A percentile compares a stretch with the other conserved stretches of the same genome.
Conservation (phyloP, 2,888 invertebrate genomes). For the Dicycla oo region DNA sequence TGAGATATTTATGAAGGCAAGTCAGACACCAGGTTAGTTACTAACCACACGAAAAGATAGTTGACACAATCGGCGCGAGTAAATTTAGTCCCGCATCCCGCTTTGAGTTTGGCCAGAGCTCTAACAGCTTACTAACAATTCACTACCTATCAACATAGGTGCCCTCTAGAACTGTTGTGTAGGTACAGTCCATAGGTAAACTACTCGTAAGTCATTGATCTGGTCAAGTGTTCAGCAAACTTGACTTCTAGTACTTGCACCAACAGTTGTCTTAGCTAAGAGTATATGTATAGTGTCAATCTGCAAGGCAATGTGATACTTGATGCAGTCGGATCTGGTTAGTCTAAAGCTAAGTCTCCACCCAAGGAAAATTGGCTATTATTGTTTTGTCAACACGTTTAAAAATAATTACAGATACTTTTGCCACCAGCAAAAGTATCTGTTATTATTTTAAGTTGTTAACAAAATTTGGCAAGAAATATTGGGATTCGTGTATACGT, state of each 20-base stretch:
- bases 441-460: not conserved
- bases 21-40: too few relatives aligned
- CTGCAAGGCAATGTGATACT: not conserved
- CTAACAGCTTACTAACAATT: slow-evolving; percentile 4
- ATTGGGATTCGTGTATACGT: not conserved
- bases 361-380: not conserved
- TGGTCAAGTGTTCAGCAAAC: slow-evolving; percentile 19
- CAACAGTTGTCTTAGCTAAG: slow-evolving; percentile 2
- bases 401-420: too few relatives aligned
- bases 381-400: not conserved
- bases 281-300: not conserved
- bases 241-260: not conserved
- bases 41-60: not conserved
- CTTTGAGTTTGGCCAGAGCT: too few relatives aligned
- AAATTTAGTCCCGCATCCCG: not conserved
- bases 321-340: not conserved
- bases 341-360: not conserved
- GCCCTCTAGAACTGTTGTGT: not conserved
- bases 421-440: not conserved
- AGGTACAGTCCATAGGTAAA: not conserved
- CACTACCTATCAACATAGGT: not conserved
- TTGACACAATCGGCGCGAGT: not conserved
- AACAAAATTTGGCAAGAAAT: not conserved
- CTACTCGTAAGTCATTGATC: slow-evolving; percentile 14
- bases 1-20: too few relatives aligned